Percentiles rank a stretch among this genome's conserved stretches.
phyloP scores from a whole-genome alignment of 2,888 invertebrate genomes.

The Tigriopus californicus region DNA sequence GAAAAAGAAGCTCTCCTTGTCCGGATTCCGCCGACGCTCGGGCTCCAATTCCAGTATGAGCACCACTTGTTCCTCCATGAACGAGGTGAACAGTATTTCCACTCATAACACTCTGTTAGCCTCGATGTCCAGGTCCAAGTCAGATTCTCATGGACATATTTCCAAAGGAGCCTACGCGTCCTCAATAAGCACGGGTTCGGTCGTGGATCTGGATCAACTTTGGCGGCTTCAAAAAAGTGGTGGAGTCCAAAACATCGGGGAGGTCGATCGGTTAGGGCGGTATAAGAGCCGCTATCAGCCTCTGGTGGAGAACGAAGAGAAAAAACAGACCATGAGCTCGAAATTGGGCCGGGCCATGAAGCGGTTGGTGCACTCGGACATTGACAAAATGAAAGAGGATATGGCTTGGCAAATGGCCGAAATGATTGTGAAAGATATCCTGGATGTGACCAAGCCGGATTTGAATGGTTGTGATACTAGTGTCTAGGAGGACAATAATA shows the following conservation, averaged over 20 bases:
- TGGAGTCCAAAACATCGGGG: not conserved
- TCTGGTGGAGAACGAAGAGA: not conserved
- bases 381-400: slow-evolving; percentile 1
- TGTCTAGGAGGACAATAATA: too few relatives aligned
- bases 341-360: not conserved
- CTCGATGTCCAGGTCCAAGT: not conserved
- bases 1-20: not conserved
- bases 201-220: not conserved
- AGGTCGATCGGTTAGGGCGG: slow-evolving; percentile 2
- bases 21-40: not conserved
- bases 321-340: not conserved
- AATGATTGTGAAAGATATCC: slow-evolving; percentile 5
- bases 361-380: not conserved
- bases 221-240: not conserved
- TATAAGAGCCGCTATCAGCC: not conserved
- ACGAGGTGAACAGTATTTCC: not conserved
- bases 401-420: slow-evolving; percentile 11
- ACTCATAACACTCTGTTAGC: not conserved
- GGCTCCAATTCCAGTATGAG: not conserved
- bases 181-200: not conserved
- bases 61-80: not conserved
- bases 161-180: too few relatives aligned
- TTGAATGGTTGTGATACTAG: not conserved
- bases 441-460: not conserved
- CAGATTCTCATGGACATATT: not conserved